Evolutionary conservation across 2,888 invertebrate species (phyloP).

Genomic region (Leptinotarsa tumamoca): DNA sequence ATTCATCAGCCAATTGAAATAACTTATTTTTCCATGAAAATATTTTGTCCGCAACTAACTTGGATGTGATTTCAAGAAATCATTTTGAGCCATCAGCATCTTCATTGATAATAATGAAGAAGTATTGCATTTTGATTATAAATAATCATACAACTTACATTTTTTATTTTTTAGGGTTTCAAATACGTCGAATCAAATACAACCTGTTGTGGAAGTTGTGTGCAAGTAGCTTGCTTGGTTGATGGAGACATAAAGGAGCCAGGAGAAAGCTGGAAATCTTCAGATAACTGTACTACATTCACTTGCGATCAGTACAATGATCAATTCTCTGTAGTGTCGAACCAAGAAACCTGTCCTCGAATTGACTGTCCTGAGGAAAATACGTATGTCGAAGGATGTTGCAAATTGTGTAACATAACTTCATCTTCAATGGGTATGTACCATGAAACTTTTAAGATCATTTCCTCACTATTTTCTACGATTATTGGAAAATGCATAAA

Average conservation of each 20-base stretch:
- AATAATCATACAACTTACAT: background rate
- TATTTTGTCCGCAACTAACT: too few relatives aligned
- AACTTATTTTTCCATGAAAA: too few relatives aligned
- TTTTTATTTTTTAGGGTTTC: constrained; percentile 70
- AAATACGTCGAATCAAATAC: constrained; percentile 67
- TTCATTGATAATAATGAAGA: too few relatives aligned
- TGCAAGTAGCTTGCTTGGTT: constrained; percentile 72
- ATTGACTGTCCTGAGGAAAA: constrained; percentile 67
- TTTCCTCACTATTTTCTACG: background rate
- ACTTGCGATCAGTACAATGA: constrained; percentile 69
- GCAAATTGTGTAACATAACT: constrained; percentile 73
- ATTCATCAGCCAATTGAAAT: too few relatives aligned
- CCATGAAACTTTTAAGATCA: background rate
- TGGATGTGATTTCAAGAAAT: too few relatives aligned
- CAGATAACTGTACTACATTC: constrained; percentile 74
- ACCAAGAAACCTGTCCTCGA: constrained; percentile 73
- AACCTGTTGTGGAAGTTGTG: constrained; percentile 76
- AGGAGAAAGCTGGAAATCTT: constrained; percentile 72
- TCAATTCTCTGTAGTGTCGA: constrained; percentile 65
- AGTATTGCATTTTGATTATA: too few relatives aligned
- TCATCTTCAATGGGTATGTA: constrained; percentile 66
- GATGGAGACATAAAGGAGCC: constrained; percentile 67
- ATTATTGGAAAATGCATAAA: too few relatives aligned
- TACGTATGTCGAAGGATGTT: constrained; percentile 75
- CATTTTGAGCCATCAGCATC: too few relatives aligned